These are phyloP conservation scores for Vanacampus margaritifer DNA, from an alignment of 2,113 vertebrate species.

Conservation along the genomic window DNA sequence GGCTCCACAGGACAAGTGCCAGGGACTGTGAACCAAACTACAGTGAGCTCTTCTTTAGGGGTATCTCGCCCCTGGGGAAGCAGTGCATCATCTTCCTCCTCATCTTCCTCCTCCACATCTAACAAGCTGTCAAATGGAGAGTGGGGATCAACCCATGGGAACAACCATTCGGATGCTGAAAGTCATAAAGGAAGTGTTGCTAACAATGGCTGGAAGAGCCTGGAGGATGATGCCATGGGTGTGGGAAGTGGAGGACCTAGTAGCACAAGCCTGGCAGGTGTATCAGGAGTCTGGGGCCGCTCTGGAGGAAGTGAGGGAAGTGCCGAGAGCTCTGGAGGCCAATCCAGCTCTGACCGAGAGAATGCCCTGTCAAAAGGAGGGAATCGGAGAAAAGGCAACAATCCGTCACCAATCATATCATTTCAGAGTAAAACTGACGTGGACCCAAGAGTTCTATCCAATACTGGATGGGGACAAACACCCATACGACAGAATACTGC, in stretches of 20 bases:
- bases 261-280: constrained; percentile 40
- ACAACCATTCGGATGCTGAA: constrained; percentile 72
- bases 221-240: constrained; percentile 86
- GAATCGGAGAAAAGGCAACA: constrained; percentile 77
- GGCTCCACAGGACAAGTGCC: constrained; percentile 46
- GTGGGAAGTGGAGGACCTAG: constrained; percentile 43
- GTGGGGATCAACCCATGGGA: constrained; percentile 81
- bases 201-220: constrained; percentile 86
- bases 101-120: constrained; percentile 72
- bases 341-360: constrained; percentile 76
- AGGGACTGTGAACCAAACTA: constrained; percentile 68
- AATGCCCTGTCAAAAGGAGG: constrained; percentile 58
- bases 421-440: constrained; percentile 79
- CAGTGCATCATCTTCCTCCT: constrained; percentile 73
- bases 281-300: constrained; percentile 54
- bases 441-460: constrained; percentile 94
- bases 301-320: constrained; percentile 83
- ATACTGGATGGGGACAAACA: constrained; percentile 97
- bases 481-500: constrained; percentile 93
- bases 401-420: constrained; percentile 72
- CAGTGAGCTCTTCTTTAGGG: constrained; percentile 70
- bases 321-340: constrained; percentile 81
- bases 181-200: constrained; percentile 81
- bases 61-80: constrained; percentile 82
- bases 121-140: constrained; percentile 79